Percentiles rank a stretch among this genome's conserved stretches.
These are phyloP conservation scores for Onychomys leucogaster DNA, from an alignment of 2,797 vertebrate genomes.

Conservation along the genomic window DNA sequence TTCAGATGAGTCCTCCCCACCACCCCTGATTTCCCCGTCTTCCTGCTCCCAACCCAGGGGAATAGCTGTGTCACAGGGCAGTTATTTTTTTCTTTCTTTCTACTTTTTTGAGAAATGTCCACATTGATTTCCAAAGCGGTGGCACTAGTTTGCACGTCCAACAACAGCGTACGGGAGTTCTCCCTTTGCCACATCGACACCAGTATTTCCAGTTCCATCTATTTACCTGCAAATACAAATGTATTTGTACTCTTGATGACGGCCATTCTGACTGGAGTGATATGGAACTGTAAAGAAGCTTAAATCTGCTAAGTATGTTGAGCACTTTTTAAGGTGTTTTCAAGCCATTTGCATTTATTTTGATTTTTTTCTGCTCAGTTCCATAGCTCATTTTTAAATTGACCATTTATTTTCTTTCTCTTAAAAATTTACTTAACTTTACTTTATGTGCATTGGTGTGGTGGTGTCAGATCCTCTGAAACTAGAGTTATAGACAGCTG, in stretches of 20 bases:
- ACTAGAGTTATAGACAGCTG: neutral
- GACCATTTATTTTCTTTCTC: neutral
- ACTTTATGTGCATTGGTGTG: neutral
- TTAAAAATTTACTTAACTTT: neutral
- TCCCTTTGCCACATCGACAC: neutral
- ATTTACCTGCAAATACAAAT: neutral
- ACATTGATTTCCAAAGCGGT: neutral
- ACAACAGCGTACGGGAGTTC: neutral
- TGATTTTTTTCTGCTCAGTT: neutral
- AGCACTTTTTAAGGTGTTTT: neutral
- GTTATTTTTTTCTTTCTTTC: neutral
- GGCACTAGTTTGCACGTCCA: neutral
- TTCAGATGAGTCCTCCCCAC: neutral
- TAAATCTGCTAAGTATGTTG: neutral
- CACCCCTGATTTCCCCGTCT: neutral
- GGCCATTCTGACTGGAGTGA: neutral
- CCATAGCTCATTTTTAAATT: neutral
- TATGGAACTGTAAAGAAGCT: neutral
- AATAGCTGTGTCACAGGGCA: neutral
- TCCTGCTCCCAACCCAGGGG: neutral
- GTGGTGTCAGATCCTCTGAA: neutral
- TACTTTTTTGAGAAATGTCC: neutral
- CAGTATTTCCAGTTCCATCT: neutral
- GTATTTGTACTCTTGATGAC: neutral
- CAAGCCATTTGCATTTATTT: neutral